Conservation (phyloP, 1,140 invertebrate species). For the Hermatobates lingyangjiaoensis region DNA sequence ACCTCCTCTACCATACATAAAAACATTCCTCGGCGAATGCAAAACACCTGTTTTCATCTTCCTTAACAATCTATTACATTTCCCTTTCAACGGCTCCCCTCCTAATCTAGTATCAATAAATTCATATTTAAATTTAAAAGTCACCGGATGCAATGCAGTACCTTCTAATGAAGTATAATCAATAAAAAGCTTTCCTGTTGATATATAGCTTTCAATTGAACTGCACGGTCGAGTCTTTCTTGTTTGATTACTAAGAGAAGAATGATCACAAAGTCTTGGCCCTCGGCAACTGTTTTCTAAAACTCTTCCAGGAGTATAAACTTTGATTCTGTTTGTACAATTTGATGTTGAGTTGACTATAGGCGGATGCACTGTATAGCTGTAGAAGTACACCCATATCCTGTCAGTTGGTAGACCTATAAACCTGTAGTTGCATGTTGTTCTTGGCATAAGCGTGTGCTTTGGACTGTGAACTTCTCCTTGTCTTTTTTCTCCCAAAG, state of each 20-base stretch:
- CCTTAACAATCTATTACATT: constrained; percentile 29
- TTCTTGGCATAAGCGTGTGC: constrained; percentile 65
- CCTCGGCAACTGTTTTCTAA: constrained; percentile 52
- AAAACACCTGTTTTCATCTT: constrained; percentile 37
- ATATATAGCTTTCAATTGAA: constrained; percentile 46
- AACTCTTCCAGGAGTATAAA: constrained; percentile 19
- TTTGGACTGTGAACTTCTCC: constrained; percentile 53
- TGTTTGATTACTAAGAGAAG: constrained; percentile 50
- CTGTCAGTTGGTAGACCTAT: constrained; percentile 53
- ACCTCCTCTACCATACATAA: constrained; percentile 60
- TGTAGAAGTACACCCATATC: constrained; percentile 73
- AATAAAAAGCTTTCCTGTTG: constrained; percentile 27
- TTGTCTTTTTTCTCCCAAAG: constrained; percentile 29
- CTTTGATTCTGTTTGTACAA: constrained; percentile 21
- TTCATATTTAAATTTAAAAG: constrained; percentile 40
- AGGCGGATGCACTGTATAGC: constrained; percentile 32
- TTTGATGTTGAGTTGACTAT: constrained; percentile 8
- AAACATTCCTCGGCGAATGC: constrained; percentile 51
- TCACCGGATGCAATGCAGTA: constrained; percentile 30
- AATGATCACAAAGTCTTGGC: constrained; percentile 61
- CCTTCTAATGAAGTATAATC: constrained; percentile 22
- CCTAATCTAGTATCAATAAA: constrained; percentile 62
- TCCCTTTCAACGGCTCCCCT: constrained; percentile 29
- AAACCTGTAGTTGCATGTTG: constrained; percentile 70
- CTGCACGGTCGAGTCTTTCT: constrained; percentile 53